phyloP scores from a whole-genome alignment of 1,140 invertebrate genomes.

The Mylabris phalerata region DNA sequence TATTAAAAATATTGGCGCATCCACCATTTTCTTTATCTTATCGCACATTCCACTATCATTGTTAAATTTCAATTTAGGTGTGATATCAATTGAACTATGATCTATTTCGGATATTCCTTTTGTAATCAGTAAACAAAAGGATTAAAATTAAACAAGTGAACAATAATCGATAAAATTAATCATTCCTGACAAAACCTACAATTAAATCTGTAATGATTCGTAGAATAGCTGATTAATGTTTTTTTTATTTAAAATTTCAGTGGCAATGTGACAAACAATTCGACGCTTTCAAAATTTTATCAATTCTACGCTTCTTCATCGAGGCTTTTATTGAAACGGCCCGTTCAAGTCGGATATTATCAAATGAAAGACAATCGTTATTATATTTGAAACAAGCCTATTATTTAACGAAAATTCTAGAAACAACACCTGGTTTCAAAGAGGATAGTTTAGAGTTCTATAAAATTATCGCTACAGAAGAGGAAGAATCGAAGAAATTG shows the following conservation, averaged over 20 bases:
- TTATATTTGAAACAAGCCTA: slow-evolving; percentile 63
- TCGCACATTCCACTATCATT: too few species aligned
- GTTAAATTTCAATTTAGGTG: too few species aligned
- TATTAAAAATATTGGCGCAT: too few species aligned
- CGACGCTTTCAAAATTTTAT: slow-evolving; percentile 18
- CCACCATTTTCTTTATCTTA: too few species aligned
- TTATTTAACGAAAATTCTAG: slow-evolving; percentile 55
- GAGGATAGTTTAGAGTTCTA: slow-evolving; percentile 26
- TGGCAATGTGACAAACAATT: slow-evolving; percentile 19
- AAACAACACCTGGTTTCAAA: slow-evolving; percentile 48
- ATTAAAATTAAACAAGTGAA: too few species aligned
- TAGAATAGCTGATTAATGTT: neutral
- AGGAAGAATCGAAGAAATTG: slow-evolving; percentile 4
- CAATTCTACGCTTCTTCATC: slow-evolving; percentile 60
- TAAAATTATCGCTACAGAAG: slow-evolving; percentile 21
- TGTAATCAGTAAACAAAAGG: too few species aligned
- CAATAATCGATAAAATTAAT: too few species aligned
- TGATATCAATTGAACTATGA: too few species aligned
- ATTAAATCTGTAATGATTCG: too few species aligned
- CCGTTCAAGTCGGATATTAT: slow-evolving; percentile 51
- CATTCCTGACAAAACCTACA: too few species aligned
- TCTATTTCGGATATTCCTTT: too few species aligned
- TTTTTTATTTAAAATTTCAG: slow-evolving; percentile 14
- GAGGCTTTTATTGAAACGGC: slow-evolving; percentile 62
- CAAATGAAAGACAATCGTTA: slow-evolving; percentile 50